A percentile compares a stretch with the other conserved stretches of the same genome.
Conservation (phyloP, 2,797 vertebrate species). For the Helicolenus hilgendorfi region DNA sequence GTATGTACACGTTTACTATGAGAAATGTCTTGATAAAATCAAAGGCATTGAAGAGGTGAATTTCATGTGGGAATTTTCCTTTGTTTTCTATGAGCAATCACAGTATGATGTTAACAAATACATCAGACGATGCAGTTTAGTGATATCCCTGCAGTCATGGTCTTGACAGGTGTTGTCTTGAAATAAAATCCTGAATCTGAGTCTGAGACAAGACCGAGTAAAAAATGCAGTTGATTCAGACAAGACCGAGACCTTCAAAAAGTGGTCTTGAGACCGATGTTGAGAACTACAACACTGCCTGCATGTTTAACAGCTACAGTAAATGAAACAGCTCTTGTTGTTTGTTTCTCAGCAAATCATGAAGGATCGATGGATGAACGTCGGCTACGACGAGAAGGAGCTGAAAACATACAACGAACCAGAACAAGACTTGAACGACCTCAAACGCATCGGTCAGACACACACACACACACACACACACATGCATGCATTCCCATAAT, state of each 20-base stretch:
- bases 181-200: too few relatives aligned
- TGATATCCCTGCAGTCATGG: too few relatives aligned
- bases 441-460: conserved; percentile 57
- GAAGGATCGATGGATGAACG: conserved; percentile 97
- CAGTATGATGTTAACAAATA: too few relatives aligned
- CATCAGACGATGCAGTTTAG: too few relatives aligned
- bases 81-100: too few relatives aligned
- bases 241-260: too few relatives aligned
- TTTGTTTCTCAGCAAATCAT: conserved; percentile 93
- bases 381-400: conserved; percentile 93
- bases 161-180: too few relatives aligned
- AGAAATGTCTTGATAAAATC: neutral
- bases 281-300: neutral
- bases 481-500: neutral
- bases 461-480: too few relatives aligned
- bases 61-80: too few relatives aligned
- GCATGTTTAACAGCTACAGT: neutral
- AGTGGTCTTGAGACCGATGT: neutral
- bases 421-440: conserved; percentile 92
- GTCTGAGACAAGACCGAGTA: too few relatives aligned
- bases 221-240: too few relatives aligned
- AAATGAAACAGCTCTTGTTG: neutral
- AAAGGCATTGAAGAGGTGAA: too few relatives aligned
- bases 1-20: neutral
- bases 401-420: conserved; percentile 93